Evolutionary conservation across 2,113 vertebrate genomes (phyloP).

Genomic region (Lanius collurio): DNA sequence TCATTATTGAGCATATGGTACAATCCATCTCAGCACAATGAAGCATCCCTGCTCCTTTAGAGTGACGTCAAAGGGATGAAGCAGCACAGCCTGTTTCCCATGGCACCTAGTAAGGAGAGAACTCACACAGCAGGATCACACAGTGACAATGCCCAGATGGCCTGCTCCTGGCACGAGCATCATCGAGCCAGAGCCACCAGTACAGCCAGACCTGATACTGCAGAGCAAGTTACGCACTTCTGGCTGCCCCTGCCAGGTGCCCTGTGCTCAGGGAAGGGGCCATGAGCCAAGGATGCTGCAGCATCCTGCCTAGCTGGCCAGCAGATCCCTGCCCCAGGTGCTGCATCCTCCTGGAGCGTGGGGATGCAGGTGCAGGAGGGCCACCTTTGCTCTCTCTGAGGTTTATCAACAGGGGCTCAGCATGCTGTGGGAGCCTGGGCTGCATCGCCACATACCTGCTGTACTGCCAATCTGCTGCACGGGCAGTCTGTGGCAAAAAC

Average conservation of each 20-base stretch:
- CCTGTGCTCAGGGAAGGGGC: neutral
- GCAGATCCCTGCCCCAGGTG: fast-evolving
- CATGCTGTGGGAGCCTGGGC: fast-evolving
- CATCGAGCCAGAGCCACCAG: neutral
- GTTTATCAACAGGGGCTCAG: neutral
- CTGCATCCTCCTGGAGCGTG: fast-evolving
- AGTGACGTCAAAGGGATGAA: fast-evolving
- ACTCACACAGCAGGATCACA: neutral
- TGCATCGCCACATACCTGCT: fast-evolving
- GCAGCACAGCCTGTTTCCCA: neutral
- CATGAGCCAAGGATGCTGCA: fast-evolving
- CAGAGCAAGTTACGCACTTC: fast-evolving
- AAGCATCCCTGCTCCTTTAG: neutral
- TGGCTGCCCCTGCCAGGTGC: fast-evolving
- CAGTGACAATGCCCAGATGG: neutral
- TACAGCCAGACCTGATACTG: fast-evolving
- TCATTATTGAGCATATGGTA: fast-evolving
- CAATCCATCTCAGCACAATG: neutral
- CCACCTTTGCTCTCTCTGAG: neutral
- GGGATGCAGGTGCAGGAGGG: fast-evolving
- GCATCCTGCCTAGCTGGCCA: neutral
- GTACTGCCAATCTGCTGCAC: fast-evolving
- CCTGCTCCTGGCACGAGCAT: neutral
- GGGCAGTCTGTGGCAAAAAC: fast-evolving
- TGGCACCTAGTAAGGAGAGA: neutral